A percentile compares a stretch with the other conserved stretches of the same genome.
Conservation (phyloP, 1,140 invertebrate genomes). For the Cylas formicarius region DNA sequence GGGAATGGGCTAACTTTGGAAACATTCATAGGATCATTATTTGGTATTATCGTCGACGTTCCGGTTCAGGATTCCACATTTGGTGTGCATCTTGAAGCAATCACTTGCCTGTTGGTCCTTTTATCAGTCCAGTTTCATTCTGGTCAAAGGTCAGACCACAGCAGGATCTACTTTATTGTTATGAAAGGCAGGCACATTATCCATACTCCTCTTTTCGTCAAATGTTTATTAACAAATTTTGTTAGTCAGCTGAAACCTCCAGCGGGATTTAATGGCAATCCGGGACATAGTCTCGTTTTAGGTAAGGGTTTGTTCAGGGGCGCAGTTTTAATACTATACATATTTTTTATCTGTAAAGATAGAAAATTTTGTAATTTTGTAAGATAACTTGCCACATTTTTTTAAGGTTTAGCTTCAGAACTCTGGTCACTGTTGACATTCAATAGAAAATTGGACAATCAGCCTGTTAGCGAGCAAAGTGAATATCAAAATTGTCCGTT, state of each 20-base stretch:
- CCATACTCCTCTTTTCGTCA: conserved; percentile 66
- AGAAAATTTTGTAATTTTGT: not conserved
- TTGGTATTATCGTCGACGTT: conserved; percentile 70
- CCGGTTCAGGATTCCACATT: conserved; percentile 82
- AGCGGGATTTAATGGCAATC: conserved; percentile 52
- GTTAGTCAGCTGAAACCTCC: conserved; percentile 68
- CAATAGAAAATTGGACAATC: conserved; percentile 40
- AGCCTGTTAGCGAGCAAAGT: conserved; percentile 35
- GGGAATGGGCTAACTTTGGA: conserved; percentile 42
- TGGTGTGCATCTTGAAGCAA: conserved; percentile 77
- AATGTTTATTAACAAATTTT: conserved; percentile 71
- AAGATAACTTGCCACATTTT: conserved; percentile 5
- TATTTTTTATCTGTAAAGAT: conserved; percentile 7
- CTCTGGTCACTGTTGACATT: conserved; percentile 66
- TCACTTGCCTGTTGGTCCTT: conserved; percentile 78
- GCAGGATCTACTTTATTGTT: conserved; percentile 54
- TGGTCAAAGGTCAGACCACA: conserved; percentile 55
- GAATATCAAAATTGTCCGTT: conserved; percentile 56
- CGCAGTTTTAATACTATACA: conserved; percentile 48
- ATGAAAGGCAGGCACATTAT: conserved; percentile 67
- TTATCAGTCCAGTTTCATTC: conserved; percentile 85
- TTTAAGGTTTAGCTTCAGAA: conserved; percentile 55
- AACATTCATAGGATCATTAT: conserved; percentile 59
- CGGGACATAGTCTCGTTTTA: conserved; percentile 73
- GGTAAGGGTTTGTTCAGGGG: too few relatives aligned